phyloP scores from a whole-genome alignment of 2,888 invertebrate genomes.

The Lycophotia porphyrea region DNA sequence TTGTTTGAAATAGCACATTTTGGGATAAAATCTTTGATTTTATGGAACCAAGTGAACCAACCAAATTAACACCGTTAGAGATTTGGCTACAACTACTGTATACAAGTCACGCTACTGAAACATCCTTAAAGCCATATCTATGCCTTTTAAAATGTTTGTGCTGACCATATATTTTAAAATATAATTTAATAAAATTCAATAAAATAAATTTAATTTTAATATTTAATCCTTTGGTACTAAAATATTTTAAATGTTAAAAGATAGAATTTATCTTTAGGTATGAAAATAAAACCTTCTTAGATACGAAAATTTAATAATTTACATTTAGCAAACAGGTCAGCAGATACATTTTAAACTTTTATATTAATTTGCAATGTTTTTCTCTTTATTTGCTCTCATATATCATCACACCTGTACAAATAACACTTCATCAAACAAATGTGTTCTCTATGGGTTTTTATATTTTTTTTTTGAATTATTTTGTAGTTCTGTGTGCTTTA shows the following conservation, averaged over 20 bases:
- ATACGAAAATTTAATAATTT: background rate
- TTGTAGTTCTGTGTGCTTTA: conserved; percentile 41
- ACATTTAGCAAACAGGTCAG: background rate
- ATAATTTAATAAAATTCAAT: too few relatives aligned
- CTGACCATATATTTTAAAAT: too few relatives aligned
- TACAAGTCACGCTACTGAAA: background rate
- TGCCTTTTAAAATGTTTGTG: conserved; percentile 30
- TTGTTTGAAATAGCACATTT: background rate
- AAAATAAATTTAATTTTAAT: too few relatives aligned
- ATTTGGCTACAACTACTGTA: conserved; percentile 14
- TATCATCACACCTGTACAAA: conserved; percentile 6
- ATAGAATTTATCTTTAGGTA: too few relatives aligned
- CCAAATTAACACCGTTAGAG: conserved; percentile 29
- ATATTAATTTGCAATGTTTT: conserved; percentile 50
- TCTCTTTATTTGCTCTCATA: conserved; percentile 17
- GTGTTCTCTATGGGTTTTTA: background rate
- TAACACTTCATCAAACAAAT: conserved; percentile 5
- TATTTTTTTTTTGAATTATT: background rate
- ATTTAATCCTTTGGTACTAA: too few relatives aligned
- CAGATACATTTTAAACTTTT: conserved; percentile 7
- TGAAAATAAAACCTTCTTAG: background rate
- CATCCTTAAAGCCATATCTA: conserved; percentile 24
- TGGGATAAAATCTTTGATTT: background rate
- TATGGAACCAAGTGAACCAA: conserved; percentile 41
- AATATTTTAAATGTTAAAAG: too few relatives aligned